Evolutionary conservation across 2,888 invertebrate species (phyloP).

Genomic region (Aquatica leii): DNA sequence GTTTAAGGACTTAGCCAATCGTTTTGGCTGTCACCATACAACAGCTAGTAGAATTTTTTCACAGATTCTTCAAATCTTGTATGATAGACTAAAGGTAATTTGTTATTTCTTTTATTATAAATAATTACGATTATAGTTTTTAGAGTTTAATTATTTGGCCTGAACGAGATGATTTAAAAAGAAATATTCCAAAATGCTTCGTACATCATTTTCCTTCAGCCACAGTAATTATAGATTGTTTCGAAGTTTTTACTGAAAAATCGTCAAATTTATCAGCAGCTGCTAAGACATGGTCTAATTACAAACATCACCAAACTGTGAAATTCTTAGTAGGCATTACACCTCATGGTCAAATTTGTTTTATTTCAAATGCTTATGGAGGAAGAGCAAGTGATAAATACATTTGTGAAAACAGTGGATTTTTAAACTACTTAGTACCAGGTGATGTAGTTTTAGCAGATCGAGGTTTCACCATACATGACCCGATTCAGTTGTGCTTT

Average conservation of each 20-base stretch:
- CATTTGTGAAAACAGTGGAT: not conserved
- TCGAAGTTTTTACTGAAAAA: not conserved
- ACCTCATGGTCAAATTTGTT: not conserved
- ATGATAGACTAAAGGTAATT: slow-evolving; percentile 1
- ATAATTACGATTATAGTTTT: not conserved
- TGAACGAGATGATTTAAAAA: too few species aligned
- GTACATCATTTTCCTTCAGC: too few species aligned
- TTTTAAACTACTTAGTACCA: not conserved
- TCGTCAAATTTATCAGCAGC: not conserved
- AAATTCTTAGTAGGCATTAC: slow-evolving; percentile 16
- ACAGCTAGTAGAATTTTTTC: not conserved
- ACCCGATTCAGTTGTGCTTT: slow-evolving; percentile 10
- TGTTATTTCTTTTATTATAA: too few species aligned
- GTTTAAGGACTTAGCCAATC: slow-evolving; percentile 4
- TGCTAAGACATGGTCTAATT: too few species aligned
- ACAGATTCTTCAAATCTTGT: not conserved
- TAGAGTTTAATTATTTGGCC: not conserved
- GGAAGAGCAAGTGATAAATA: not conserved
- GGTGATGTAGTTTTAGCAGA: not conserved
- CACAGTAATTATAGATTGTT: too few species aligned
- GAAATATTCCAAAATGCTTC: too few species aligned
- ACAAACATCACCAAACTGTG: too few species aligned
- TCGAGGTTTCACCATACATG: too few species aligned
- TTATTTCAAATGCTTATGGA: slow-evolving; percentile 2
- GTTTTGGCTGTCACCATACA: slow-evolving; percentile 2